A percentile compares a stretch with the other conserved stretches of the same genome.
phyloP scores from a whole-genome alignment of 2,113 vertebrate genomes.

The Ifrita kowaldi region DNA sequence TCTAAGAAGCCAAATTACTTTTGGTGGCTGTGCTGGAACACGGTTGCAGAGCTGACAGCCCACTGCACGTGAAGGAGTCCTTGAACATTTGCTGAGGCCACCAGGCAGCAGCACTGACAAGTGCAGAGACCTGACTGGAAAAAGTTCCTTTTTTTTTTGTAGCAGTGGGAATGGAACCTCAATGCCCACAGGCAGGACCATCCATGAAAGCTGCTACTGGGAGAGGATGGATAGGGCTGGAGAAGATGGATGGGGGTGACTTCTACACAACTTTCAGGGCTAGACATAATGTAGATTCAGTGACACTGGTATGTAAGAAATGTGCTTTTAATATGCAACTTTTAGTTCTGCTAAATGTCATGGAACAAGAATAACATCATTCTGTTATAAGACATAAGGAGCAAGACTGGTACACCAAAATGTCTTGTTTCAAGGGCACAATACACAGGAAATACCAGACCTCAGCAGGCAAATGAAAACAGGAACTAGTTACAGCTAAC shows the following conservation, averaged over 20 bases:
- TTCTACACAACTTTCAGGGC: background rate
- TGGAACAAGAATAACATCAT: background rate
- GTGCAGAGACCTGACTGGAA: background rate
- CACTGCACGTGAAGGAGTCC: background rate
- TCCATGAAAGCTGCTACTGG: background rate
- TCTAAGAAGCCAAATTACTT: background rate
- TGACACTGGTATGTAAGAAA: background rate
- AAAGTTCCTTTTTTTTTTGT: background rate
- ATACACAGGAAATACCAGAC: background rate
- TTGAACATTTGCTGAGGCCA: background rate
- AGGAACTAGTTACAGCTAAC: background rate
- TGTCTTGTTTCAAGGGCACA: background rate
- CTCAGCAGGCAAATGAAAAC: background rate
- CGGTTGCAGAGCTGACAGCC: background rate
- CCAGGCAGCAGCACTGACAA: background rate
- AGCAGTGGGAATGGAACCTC: background rate
- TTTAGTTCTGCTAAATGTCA: background rate
- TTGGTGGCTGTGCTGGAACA: background rate
- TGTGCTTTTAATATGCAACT: background rate
- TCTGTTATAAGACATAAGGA: background rate
- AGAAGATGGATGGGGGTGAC: background rate
- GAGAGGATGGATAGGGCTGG: background rate
- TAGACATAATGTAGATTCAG: background rate
- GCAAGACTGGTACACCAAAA: background rate
- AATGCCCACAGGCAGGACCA: background rate